These are phyloP conservation scores for Steinernema feltiae DNA, from an alignment of 1,140 invertebrate species.

Conservation along the genomic window DNA sequence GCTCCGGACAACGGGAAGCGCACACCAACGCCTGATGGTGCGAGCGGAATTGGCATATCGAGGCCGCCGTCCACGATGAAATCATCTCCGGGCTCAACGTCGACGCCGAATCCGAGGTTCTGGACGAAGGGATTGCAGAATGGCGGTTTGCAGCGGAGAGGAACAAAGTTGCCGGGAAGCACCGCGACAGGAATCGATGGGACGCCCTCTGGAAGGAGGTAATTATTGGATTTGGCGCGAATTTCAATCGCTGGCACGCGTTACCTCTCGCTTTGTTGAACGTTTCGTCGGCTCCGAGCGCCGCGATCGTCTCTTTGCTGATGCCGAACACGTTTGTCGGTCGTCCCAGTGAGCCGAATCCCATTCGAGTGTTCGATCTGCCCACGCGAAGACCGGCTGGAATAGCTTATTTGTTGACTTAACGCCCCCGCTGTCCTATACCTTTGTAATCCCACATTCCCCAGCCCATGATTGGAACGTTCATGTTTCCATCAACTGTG, in stretches of 20 bases:
- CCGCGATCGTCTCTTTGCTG: conserved; percentile 35
- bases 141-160: conserved; percentile 40
- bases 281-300: conserved; percentile 29
- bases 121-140: conserved; percentile 44
- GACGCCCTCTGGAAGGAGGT: conserved; percentile 28
- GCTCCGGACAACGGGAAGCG: conserved; percentile 36
- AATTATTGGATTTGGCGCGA: background rate
- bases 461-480: conserved; percentile 41
- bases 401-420: background rate
- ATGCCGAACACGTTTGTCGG: conserved; percentile 42
- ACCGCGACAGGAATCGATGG: conserved; percentile 38
- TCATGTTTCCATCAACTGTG: conserved; percentile 42
- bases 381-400: conserved; percentile 37
- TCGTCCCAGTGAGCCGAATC: conserved; percentile 33
- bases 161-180: conserved; percentile 43
- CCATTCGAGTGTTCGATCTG: conserved; percentile 37
- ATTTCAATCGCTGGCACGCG: no score
- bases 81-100: conserved; percentile 43
- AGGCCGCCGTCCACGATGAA: conserved; percentile 39
- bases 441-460: conserved; percentile 43
- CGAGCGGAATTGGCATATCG: conserved; percentile 40
- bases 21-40: conserved; percentile 38
- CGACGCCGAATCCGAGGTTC: conserved; percentile 39
- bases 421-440: background rate
- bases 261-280: conserved; percentile 40